These are phyloP conservation scores for Drosophila ironensis DNA, from an alignment of 1,140 invertebrate genomes.

Conservation along the genomic window DNA sequence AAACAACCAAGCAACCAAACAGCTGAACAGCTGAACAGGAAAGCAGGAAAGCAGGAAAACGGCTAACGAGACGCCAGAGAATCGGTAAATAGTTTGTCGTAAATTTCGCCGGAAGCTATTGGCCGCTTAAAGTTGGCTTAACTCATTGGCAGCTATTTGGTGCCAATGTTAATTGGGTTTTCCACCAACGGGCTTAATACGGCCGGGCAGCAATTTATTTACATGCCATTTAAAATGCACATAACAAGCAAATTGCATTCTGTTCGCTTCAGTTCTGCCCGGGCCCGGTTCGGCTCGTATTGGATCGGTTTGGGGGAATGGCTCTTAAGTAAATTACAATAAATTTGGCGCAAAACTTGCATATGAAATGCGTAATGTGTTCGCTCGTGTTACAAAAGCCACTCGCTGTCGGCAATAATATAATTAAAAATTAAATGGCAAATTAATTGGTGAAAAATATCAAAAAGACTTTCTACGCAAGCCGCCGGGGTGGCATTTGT, in stretches of 20 bases:
- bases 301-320: neutral
- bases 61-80: constrained; percentile 41
- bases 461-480: constrained; percentile 64
- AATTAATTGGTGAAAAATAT: constrained; percentile 65
- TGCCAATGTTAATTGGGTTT: constrained; percentile 54
- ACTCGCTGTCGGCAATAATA: constrained; percentile 54
- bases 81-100: constrained; percentile 45
- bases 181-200: constrained; percentile 48
- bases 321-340: constrained; percentile 74
- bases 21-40: no score
- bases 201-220: constrained; percentile 59
- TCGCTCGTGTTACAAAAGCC: constrained; percentile 31
- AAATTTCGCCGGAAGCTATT: constrained; percentile 18
- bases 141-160: constrained; percentile 27
- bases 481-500: constrained; percentile 40
- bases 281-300: neutral
- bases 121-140: constrained; percentile 34
- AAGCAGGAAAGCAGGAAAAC: no score
- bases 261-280: neutral
- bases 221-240: constrained; percentile 51
- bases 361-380: constrained; percentile 47
- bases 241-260: constrained; percentile 52
- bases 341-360: constrained; percentile 52
- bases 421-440: constrained; percentile 75
- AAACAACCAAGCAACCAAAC: no score